Evolutionary conservation across 2,113 vertebrate species (phyloP).

Genomic region (Hirundichthys speculiger): DNA sequence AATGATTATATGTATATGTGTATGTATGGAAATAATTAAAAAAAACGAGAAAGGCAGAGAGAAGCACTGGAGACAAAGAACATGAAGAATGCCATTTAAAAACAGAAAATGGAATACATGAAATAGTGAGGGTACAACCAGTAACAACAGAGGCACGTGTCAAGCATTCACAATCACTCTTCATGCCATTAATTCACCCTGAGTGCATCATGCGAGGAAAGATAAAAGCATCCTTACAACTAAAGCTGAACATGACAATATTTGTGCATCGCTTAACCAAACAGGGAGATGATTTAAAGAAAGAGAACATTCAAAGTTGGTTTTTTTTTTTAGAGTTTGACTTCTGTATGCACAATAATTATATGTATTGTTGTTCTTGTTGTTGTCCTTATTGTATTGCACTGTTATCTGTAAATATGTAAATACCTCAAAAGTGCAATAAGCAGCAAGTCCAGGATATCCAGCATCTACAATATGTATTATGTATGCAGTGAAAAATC

Average conservation of each 20-base stretch:
- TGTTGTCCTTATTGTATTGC: background rate
- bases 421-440: too few relatives aligned
- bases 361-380: background rate
- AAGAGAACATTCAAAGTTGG: background rate
- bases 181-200: conserved; percentile 17
- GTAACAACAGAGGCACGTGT: conserved; percentile 11
- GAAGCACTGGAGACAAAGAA: too few relatives aligned
- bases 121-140: background rate
- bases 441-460: too few relatives aligned
- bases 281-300: background rate
- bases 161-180: conserved; percentile 17
- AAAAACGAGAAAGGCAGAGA: too few relatives aligned
- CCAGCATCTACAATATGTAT: too few relatives aligned
- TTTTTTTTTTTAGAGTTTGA: background rate
- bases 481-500: too few relatives aligned
- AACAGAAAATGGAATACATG: too few relatives aligned
- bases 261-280: conserved; percentile 13
- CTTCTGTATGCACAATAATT: background rate
- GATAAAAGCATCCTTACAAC: conserved; percentile 42
- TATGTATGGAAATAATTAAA: too few relatives aligned
- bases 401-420: too few relatives aligned
- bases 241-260: conserved; percentile 19
- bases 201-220: conserved; percentile 24
- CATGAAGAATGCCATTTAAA: too few relatives aligned
- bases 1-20: too few relatives aligned